These are phyloP conservation scores for Catocala nupta DNA, from an alignment of 2,888 invertebrate species.

Conservation along the genomic window DNA sequence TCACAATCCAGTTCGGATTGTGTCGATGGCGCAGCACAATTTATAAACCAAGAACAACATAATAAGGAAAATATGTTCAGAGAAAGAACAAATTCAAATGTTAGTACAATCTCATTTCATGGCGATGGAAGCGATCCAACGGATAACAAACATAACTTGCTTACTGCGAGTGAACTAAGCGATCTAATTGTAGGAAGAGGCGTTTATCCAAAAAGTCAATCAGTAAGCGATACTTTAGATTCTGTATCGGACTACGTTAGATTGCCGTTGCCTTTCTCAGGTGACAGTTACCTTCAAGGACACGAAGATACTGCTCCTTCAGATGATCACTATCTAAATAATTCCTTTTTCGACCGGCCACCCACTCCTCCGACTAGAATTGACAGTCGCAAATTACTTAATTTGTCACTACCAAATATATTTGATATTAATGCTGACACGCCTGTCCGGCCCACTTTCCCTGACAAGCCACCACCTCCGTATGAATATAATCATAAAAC, in stretches of 20 bases:
- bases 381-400: slow-evolving; percentile 87
- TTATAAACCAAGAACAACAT: slow-evolving; percentile 77
- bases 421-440: slow-evolving; percentile 72
- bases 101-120: slow-evolving; percentile 93
- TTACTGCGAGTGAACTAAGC: slow-evolving; percentile 94
- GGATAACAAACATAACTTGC: slow-evolving; percentile 91
- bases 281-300: slow-evolving; percentile 87
- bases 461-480: slow-evolving; percentile 89
- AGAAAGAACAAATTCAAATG: slow-evolving; percentile 92
- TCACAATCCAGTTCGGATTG: slow-evolving; percentile 81
- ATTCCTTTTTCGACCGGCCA: slow-evolving; percentile 85
- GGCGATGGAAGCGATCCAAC: slow-evolving; percentile 97
- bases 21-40: slow-evolving; percentile 77
- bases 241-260: slow-evolving; percentile 97
- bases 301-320: slow-evolving; percentile 88
- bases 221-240: slow-evolving; percentile 94
- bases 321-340: slow-evolving; percentile 83
- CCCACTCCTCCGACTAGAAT: slow-evolving; percentile 91
- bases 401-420: slow-evolving; percentile 82
- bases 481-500: slow-evolving; percentile 90
- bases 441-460: slow-evolving; percentile 60
- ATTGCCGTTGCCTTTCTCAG: slow-evolving; percentile 88
- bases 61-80: slow-evolving; percentile 85
- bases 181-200: slow-evolving; percentile 94
- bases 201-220: slow-evolving; percentile 91